phyloP scores from a whole-genome alignment of 2,113 vertebrate species.

The Caranx melampygus region DNA sequence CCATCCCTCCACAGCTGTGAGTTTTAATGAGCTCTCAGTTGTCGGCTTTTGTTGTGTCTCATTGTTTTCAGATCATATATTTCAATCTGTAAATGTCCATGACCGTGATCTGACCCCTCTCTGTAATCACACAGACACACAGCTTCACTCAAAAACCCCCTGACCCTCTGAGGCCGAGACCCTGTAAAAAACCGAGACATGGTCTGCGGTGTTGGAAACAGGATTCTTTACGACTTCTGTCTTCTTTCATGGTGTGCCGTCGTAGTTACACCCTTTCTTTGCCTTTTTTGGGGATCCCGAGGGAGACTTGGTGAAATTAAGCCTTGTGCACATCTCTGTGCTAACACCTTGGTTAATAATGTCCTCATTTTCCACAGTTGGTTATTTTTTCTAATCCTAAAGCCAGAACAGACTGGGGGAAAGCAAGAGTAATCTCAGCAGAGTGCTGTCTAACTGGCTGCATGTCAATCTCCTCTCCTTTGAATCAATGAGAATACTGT shows the following conservation, averaged over 20 bases:
- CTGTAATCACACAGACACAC: slow-evolving; percentile 47
- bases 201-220: slow-evolving; percentile 52
- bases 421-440: slow-evolving; percentile 55
- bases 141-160: slow-evolving; percentile 33
- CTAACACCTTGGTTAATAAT: slow-evolving; percentile 47
- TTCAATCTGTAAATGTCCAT: slow-evolving; percentile 62
- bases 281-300: slow-evolving; percentile 43
- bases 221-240: slow-evolving; percentile 58
- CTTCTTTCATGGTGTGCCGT: slow-evolving; percentile 50
- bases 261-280: slow-evolving; percentile 45
- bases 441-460: slow-evolving; percentile 65
- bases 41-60: slow-evolving; percentile 31
- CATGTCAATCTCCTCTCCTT: slow-evolving; percentile 62
- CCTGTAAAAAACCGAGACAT: slow-evolving; percentile 53
- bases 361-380: slow-evolving; percentile 38
- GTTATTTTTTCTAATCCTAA: slow-evolving; percentile 62
- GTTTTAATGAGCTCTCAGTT: slow-evolving; percentile 65
- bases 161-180: slow-evolving; percentile 54
- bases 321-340: slow-evolving; percentile 23
- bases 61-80: slow-evolving; percentile 46
- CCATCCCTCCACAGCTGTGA: slow-evolving; percentile 56
- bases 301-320: slow-evolving; percentile 40
- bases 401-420: slow-evolving; percentile 41
- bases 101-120: slow-evolving; percentile 68
- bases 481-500: slow-evolving; percentile 64